Conservation (phyloP, 1,140 invertebrate species). For the Tigriopus japonicus region DNA sequence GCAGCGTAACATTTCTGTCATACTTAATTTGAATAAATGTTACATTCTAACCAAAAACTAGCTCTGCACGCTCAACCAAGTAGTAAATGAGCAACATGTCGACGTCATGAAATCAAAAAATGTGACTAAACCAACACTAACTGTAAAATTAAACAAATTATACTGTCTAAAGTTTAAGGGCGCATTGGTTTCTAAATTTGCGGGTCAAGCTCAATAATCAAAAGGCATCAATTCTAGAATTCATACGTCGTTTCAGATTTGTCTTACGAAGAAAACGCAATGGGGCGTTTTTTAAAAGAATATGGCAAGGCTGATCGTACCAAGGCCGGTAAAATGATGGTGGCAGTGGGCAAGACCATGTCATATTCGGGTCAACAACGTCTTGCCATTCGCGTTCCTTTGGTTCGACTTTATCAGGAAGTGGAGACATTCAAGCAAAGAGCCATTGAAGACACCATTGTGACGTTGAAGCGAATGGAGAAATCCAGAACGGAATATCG, state of each 20-base stretch:
- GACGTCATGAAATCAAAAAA: too few species aligned
- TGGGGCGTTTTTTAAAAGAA: slow-evolving; percentile 86
- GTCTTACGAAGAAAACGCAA: slow-evolving; percentile 83
- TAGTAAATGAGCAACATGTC: too few species aligned
- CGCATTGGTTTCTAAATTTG: too few species aligned
- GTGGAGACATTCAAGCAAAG: slow-evolving; percentile 87
- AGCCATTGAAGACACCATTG: slow-evolving; percentile 77
- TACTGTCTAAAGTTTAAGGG: too few species aligned
- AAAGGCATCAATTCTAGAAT: background rate
- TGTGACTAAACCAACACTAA: too few species aligned
- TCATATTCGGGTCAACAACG: slow-evolving; percentile 82
- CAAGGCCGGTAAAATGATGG: slow-evolving; percentile 76
- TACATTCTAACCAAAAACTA: too few species aligned
- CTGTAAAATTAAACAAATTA: too few species aligned
- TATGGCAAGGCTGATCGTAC: slow-evolving; percentile 77
- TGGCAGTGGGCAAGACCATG: slow-evolving; percentile 76
- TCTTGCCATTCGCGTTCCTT: slow-evolving; percentile 58
- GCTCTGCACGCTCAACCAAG: too few species aligned
- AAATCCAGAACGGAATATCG: slow-evolving; percentile 86
- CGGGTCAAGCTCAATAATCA: too few species aligned
- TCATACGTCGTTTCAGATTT: slow-evolving; percentile 30
- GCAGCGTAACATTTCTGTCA: too few species aligned
- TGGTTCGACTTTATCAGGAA: slow-evolving; percentile 79
- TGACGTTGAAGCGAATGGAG: slow-evolving; percentile 83
- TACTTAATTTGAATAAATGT: too few species aligned